Conservation (phyloP, 2,797 vertebrate genomes). For the Acanthurus lineatus region DNA sequence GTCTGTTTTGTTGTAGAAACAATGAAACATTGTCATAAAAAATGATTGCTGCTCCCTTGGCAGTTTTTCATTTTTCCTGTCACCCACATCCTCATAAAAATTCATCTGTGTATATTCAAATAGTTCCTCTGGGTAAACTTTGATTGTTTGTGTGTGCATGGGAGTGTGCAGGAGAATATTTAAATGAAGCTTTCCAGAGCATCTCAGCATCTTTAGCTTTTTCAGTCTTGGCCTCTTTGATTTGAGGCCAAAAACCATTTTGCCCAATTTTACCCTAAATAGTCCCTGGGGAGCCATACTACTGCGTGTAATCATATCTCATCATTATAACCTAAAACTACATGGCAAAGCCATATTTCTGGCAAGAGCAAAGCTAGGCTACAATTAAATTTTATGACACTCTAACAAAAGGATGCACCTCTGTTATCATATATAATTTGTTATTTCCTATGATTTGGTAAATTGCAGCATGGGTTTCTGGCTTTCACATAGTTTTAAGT, state of each 20-base stretch:
- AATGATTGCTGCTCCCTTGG: constrained; percentile 37
- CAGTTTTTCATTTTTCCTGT: constrained; percentile 31
- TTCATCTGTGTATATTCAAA: constrained; percentile 20
- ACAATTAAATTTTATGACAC: constrained; percentile 59
- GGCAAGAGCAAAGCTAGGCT: constrained; percentile 60
- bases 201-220: constrained; percentile 35
- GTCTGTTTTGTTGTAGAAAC: constrained; percentile 74
- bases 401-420: constrained; percentile 62
- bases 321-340: constrained; percentile 44
- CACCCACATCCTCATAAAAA: constrained; percentile 49
- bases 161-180: constrained; percentile 15
- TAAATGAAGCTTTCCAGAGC: constrained; percentile 32
- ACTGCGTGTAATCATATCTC: constrained; percentile 60
- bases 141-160: neutral
- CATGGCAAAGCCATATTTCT: constrained; percentile 51
- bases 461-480: constrained; percentile 43
- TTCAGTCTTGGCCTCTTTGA: constrained; percentile 31
- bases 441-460: constrained; percentile 65
- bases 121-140: constrained; percentile 25
- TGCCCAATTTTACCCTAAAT: constrained; percentile 50
- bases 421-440: constrained; percentile 60
- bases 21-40: constrained; percentile 74
- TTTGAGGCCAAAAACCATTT: constrained; percentile 47
- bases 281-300: constrained; percentile 36
- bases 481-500: constrained; percentile 18